These are phyloP conservation scores for Clarias magur DNA, from an alignment of 2,113 vertebrate genomes.

Conservation along the genomic window DNA sequence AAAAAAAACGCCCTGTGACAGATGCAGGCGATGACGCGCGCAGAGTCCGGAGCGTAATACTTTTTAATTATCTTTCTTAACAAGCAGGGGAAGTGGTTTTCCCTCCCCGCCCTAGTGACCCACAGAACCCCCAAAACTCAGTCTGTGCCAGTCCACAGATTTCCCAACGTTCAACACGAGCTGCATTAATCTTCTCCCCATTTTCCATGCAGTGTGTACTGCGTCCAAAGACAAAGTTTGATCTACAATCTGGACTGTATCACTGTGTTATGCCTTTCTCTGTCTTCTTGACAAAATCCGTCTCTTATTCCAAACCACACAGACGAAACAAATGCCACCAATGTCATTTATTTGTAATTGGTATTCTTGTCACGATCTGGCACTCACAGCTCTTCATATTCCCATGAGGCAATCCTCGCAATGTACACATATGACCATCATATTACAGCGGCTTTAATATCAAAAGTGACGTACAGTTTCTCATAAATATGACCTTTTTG, in stretches of 20 bases:
- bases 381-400: conserved; percentile 41
- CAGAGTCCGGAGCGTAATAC: conserved; percentile 64
- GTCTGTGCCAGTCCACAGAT: conserved; percentile 65
- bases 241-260: conserved; percentile 61
- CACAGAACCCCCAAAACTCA: conserved; percentile 63
- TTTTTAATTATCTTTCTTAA: conserved; percentile 75
- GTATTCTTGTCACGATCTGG: conserved; percentile 60
- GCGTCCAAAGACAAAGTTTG: conserved; percentile 56
- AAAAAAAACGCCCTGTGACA: conserved; percentile 59
- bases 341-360: conserved; percentile 61
- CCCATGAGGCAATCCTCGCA: conserved; percentile 46
- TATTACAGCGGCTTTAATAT: neutral
- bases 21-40: conserved; percentile 67
- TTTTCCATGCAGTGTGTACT: conserved; percentile 61
- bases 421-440: conserved; percentile 39
- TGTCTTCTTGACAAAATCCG: conserved; percentile 7
- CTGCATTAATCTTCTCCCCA: conserved; percentile 65
- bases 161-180: conserved; percentile 72
- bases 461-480: neutral
- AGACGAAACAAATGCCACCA: conserved; percentile 59
- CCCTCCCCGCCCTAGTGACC: conserved; percentile 62
- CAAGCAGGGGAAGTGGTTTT: conserved; percentile 75
- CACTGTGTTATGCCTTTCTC: conserved; percentile 45
- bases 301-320: conserved; percentile 60
- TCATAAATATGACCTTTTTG: neutral